Evolutionary conservation across 2,888 invertebrate genomes (phyloP).

Genomic region (Netelia melanura): DNA sequence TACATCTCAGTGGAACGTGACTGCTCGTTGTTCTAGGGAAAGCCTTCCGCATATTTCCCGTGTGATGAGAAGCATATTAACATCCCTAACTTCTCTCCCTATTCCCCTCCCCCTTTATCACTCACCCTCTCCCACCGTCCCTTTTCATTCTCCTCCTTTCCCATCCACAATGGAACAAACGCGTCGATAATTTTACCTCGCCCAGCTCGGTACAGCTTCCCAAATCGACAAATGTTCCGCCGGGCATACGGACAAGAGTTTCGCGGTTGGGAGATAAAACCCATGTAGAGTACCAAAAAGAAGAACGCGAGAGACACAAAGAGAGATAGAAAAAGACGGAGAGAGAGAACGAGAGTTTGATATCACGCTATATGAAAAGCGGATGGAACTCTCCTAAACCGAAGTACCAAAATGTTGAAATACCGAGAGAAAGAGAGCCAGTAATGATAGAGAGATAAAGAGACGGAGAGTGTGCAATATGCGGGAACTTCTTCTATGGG

Average conservation of each 20-base stretch:
- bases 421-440: conserved; percentile 33
- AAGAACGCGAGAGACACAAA: conserved; percentile 4
- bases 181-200: conserved; percentile 48
- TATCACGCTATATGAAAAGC: conserved; percentile 33
- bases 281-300: neutral
- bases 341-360: conserved; percentile 1
- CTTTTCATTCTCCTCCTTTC: neutral
- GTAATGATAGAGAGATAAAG: conserved; percentile 5
- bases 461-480: conserved; percentile 52
- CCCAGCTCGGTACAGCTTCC: conserved; percentile 29
- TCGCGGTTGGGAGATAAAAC: neutral
- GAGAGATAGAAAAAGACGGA: neutral
- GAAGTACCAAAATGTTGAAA: conserved; percentile 17
- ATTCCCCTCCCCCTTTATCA: neutral
- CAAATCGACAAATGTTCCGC: conserved; percentile 16
- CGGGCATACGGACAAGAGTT: neutral
- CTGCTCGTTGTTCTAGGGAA: neutral
- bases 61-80: conserved; percentile 59
- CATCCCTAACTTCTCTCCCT: neutral
- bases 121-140: neutral
- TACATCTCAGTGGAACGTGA: conserved; percentile 14
- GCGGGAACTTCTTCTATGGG: conserved; percentile 54
- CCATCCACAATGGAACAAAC: conserved; percentile 13
- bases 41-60: conserved; percentile 25
- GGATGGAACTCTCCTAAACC: conserved; percentile 41